Evolutionary conservation across 2,113 vertebrate species (phyloP).

Genomic region (Cochlearius cochlearius): DNA sequence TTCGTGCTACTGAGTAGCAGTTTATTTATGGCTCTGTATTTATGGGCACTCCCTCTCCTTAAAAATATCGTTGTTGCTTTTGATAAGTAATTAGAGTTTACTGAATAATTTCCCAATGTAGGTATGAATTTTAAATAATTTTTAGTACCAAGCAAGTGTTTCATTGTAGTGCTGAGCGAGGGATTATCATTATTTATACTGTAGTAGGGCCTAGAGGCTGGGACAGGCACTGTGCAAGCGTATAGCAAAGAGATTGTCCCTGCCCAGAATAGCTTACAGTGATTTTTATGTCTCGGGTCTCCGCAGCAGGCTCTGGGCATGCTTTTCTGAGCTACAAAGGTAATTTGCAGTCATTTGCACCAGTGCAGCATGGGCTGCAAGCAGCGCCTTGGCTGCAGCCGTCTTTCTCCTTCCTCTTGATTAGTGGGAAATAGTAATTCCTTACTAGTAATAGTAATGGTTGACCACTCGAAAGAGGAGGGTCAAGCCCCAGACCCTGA

Average conservation of each 20-base stretch:
- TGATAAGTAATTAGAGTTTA: slow-evolving; percentile 79
- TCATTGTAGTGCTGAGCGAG: slow-evolving; percentile 21
- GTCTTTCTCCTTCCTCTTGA: not conserved
- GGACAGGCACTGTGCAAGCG: not conserved
- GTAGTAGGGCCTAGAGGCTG: not conserved
- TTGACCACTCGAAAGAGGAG: not conserved
- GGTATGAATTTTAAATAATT: slow-evolving; percentile 77
- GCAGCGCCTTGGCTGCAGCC: accelerated
- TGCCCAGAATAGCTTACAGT: not conserved
- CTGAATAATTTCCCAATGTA: slow-evolving; percentile 75
- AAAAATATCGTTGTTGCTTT: slow-evolving; percentile 71
- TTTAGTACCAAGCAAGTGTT: slow-evolving; percentile 22
- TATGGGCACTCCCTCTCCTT: slow-evolving; percentile 71
- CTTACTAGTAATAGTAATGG: no score
- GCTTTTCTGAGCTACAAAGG: not conserved
- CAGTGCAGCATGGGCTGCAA: not conserved
- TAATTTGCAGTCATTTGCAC: not conserved
- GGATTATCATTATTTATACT: not conserved
- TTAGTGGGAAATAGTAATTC: not conserved
- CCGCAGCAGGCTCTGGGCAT: not conserved
- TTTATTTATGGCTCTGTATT: slow-evolving; percentile 79
- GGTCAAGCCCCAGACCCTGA: not conserved
- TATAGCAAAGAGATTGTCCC: not conserved
- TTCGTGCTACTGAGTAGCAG: slow-evolving; percentile 71
- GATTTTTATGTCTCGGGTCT: not conserved